Evolutionary conservation across 1,140 invertebrate species (phyloP), one percentile per base, ranked within the genome.

Genomic region (Heliothis virescens): DNA sequence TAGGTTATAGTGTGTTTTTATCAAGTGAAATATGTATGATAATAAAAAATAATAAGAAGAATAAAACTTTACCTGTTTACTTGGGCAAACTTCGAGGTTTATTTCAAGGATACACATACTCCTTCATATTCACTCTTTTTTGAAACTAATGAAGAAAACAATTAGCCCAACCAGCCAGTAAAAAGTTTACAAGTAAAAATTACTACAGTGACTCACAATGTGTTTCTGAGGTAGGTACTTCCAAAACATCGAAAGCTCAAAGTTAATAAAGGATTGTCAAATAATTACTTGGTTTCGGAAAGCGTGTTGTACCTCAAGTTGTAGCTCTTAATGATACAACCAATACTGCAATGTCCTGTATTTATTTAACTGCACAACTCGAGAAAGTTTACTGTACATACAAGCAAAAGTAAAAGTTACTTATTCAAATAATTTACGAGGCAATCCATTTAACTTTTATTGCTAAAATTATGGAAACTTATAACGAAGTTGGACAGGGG

Each of bases 401-500:
- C 34, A 41, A 29, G 48, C 15, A 48, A 29, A 52, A 50, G 18
- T 53, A 26, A 63, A 47, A 63, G 65, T 26, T 69, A 29, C 67
- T 52, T 71, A 71, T 53, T 29, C 67, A 71, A 52, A 71, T 71
- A 53, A 71, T 71, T 71, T 71, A 71, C 63, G 63, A 48, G n/a
- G 11, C 48, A 18, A 21, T 67, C 18, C 4, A 48, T 67, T 67
- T 67, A 48, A 65, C 18, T 41, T 67, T 50, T 67, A 67, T 67
- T 41, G 63, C 41, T 67, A 48, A 67, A 48, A 48, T 21, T 41
- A 18, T 16, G 21, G 41, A 48, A 67, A 48, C 16, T 48, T 48
- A 48, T 9, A 48, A 11, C 11, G 1, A 67, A 48, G 63, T 48
- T n/a, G 16, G 16, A 48, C 41, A 41, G 16, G 29, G 62, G n/a